A percentile compares a stretch with the other conserved stretches of the same genome.
phyloP scores from a whole-genome alignment of 2,113 vertebrate genomes.

The Myrmecobius fasciatus region DNA sequence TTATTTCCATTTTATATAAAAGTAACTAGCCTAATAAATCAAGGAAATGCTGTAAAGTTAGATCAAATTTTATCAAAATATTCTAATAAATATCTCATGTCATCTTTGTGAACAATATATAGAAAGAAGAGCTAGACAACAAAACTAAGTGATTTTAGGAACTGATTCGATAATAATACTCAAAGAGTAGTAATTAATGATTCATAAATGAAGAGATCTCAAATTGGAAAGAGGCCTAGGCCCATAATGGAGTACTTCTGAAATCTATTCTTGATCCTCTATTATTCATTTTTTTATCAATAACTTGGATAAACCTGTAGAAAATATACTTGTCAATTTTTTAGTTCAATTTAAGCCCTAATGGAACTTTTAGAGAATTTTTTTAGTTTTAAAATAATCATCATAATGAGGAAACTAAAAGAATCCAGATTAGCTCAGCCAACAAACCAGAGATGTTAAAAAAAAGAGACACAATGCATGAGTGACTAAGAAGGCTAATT shows the following conservation, averaged over 20 bases:
- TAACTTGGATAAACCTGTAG: background rate
- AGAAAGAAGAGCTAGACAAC: background rate
- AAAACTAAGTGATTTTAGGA: background rate
- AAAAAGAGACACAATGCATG: background rate
- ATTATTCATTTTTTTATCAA: background rate
- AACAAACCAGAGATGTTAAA: background rate
- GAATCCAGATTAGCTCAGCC: background rate
- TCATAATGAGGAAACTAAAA: background rate
- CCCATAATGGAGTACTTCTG: background rate
- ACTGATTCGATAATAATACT: background rate
- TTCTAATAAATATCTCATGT: background rate
- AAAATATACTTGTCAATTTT: background rate
- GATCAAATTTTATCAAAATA: background rate
- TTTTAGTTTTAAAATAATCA: background rate
- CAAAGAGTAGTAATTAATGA: background rate
- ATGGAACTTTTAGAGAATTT: background rate
- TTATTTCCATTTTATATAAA: background rate
- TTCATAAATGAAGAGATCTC: background rate
- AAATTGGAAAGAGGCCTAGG: background rate
- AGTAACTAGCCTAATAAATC: background rate
- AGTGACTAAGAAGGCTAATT: background rate
- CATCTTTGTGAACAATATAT: background rate
- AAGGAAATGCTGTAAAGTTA: background rate
- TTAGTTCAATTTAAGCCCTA: background rate
- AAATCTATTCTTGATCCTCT: background rate